Percentiles rank a stretch among this genome's conserved stretches.
Evolutionary conservation across 1,140 invertebrate species (phyloP).

Genomic region (Drosophila sp.): DNA sequence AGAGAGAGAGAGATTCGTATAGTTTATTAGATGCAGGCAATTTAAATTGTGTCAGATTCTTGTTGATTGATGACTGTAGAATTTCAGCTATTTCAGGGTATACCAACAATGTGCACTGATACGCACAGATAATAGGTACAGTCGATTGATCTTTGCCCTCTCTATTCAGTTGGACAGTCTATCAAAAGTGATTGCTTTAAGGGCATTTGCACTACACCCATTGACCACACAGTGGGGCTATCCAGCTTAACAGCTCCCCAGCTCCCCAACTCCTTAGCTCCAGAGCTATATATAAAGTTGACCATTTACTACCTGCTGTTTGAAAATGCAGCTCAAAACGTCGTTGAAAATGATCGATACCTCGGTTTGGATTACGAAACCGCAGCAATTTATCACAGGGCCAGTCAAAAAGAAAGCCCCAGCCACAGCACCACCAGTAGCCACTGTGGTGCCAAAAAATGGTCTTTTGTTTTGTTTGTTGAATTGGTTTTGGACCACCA

Average conservation of each 20-base stretch:
- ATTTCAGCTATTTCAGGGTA: slow-evolving; percentile 22
- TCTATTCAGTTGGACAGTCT: slow-evolving; percentile 35
- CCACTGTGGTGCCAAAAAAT: slow-evolving; percentile 64
- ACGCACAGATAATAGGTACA: slow-evolving; percentile 29
- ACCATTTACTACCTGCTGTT: slow-evolving; percentile 72
- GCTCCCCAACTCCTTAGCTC: no score
- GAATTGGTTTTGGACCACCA: slow-evolving; percentile 50
- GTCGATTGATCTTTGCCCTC: slow-evolving; percentile 60
- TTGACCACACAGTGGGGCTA: slow-evolving; percentile 27
- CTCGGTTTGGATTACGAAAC: slow-evolving; percentile 63
- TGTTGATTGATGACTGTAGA: slow-evolving; percentile 74
- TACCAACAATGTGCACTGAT: slow-evolving; percentile 42
- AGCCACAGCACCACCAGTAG: slow-evolving; percentile 57
- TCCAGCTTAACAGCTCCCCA: not conserved
- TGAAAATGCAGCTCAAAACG: slow-evolving; percentile 56
- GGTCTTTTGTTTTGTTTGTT: slow-evolving; percentile 58
- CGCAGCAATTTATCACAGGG: slow-evolving; percentile 73
- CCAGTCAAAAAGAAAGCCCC: slow-evolving; percentile 65
- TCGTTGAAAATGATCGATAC: slow-evolving; percentile 78
- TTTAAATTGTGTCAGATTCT: slow-evolving; percentile 65
- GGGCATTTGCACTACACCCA: slow-evolving; percentile 47
- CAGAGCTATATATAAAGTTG: no score
- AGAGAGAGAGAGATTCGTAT: not conserved
- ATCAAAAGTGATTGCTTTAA: slow-evolving; percentile 58
- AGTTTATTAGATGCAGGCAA: slow-evolving; percentile 71